Percentiles rank a stretch among this genome's conserved stretches.
Conservation (phyloP, 2,888 invertebrate species). For the Drosophila anomelani region DNA sequence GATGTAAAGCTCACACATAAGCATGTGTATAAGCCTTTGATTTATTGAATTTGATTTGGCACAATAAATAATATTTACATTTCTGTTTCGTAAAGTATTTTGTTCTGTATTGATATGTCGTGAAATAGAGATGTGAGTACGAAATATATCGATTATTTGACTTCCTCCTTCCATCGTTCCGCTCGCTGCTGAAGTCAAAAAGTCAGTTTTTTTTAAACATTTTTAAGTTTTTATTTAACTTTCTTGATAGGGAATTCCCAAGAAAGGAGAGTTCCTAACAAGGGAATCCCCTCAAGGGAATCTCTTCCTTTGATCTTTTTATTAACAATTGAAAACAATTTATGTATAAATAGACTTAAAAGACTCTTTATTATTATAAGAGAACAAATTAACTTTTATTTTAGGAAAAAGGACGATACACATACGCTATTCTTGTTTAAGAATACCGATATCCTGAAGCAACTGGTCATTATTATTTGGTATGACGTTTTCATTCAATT, state of each 20-base stretch:
- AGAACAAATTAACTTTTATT: slow-evolving; percentile 3
- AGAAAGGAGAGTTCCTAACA: too few species aligned
- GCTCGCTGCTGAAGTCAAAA: neutral
- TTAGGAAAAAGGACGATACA: neutral
- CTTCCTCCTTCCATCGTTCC: neutral
- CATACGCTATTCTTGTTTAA: slow-evolving; percentile 87
- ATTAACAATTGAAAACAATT: neutral
- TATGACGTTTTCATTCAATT: slow-evolving; percentile 91
- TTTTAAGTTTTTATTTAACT: too few species aligned
- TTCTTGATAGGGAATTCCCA: too few species aligned
- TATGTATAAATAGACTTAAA: neutral
- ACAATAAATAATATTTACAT: slow-evolving; percentile 21
- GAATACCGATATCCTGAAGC: slow-evolving; percentile 90
- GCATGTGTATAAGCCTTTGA: neutral
- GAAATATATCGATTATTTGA: slow-evolving; percentile 10
- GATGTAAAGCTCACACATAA: slow-evolving; percentile 2
- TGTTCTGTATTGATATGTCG: slow-evolving; percentile 14
- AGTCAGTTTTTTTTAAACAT: too few species aligned
- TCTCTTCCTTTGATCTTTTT: too few species aligned
- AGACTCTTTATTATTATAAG: slow-evolving; percentile 12
- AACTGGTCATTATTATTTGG: slow-evolving; percentile 92
- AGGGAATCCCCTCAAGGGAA: too few species aligned
- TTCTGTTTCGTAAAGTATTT: slow-evolving; percentile 5
- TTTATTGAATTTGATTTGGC: neutral
- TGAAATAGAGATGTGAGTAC: slow-evolving; percentile 8